Percentiles rank a stretch among this genome's conserved stretches.
Evolutionary conservation across 2,888 invertebrate genomes (phyloP).

Genomic region (Hofmannophila pseudospretella): DNA sequence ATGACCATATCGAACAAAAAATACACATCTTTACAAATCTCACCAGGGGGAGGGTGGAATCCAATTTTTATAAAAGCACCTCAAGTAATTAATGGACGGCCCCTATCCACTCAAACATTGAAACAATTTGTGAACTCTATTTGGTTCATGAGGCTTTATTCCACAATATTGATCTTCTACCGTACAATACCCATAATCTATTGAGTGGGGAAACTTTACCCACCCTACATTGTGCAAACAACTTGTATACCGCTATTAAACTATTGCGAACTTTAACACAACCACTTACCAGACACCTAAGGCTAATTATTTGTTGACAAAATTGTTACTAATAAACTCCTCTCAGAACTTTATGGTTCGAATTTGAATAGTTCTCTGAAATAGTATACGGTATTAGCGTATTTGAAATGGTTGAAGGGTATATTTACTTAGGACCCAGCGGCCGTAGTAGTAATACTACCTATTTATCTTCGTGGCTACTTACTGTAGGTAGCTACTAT

Average conservation of each 20-base stretch:
- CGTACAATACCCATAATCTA: conserved; percentile 11
- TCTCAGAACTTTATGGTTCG: background rate
- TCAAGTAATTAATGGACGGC: too few relatives aligned
- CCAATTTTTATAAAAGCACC: too few relatives aligned
- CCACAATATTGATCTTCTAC: conserved; percentile 3
- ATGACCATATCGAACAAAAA: too few relatives aligned
- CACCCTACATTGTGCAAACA: background rate
- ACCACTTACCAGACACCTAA: conserved; percentile 8
- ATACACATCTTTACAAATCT: too few relatives aligned
- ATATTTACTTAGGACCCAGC: too few relatives aligned
- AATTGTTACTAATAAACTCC: background rate
- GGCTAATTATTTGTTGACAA: background rate
- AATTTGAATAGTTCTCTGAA: background rate
- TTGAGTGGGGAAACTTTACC: conserved; percentile 8
- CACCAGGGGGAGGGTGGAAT: too few relatives aligned
- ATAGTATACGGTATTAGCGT: too few relatives aligned
- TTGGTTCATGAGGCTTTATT: background rate
- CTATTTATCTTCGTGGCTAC: too few relatives aligned
- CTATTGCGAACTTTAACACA: conserved; percentile 15
- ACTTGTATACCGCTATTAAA: conserved; percentile 16
- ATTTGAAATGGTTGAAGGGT: too few relatives aligned
- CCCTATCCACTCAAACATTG: background rate
- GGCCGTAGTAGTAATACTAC: too few relatives aligned
- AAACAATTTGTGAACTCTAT: background rate
- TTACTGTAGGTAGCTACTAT: too few relatives aligned